Conservation (phyloP, 1,140 invertebrate genomes). For the Amphibalanus amphitrite region DNA sequence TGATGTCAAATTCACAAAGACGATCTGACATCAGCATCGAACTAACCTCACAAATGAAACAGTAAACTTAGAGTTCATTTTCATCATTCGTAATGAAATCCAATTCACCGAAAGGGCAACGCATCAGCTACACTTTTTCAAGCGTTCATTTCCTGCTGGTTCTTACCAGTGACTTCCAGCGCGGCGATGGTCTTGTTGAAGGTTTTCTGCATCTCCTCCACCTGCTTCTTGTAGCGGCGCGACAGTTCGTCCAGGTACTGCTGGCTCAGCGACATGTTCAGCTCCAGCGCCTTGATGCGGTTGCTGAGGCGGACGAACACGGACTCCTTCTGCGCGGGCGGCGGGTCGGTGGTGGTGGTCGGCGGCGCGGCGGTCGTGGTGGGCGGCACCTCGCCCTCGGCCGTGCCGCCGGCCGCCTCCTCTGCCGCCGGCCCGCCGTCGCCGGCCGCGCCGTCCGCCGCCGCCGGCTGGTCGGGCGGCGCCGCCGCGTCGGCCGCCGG, state of each 20-base stretch:
- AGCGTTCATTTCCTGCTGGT: too few species aligned
- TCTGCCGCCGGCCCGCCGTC: neutral
- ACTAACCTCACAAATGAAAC: too few species aligned
- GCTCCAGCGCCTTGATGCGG: conserved; percentile 81
- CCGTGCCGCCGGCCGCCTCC: neutral
- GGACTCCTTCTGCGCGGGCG: conserved; percentile 66
- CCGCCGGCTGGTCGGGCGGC: neutral
- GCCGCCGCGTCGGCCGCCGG: neutral
- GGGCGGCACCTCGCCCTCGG: too few species aligned
- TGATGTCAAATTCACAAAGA: too few species aligned
- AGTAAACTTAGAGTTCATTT: too few species aligned
- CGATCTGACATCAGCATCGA: too few species aligned
- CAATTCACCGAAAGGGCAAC: too few species aligned
- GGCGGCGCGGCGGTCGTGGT: too few species aligned
- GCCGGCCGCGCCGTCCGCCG: too few species aligned
- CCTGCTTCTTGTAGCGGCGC: conserved; percentile 83
- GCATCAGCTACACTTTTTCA: too few species aligned
- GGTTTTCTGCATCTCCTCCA: conserved; percentile 77
- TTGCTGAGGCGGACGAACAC: conserved; percentile 88
- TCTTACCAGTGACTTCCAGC: conserved; percentile 43
- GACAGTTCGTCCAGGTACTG: conserved; percentile 91
- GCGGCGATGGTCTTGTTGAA: conserved; percentile 60
- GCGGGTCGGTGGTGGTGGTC: neutral
- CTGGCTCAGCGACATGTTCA: conserved; percentile 87
- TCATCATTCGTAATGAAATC: too few species aligned